Conservation (phyloP, 2,113 vertebrate species). For the Chrysemys picta region DNA sequence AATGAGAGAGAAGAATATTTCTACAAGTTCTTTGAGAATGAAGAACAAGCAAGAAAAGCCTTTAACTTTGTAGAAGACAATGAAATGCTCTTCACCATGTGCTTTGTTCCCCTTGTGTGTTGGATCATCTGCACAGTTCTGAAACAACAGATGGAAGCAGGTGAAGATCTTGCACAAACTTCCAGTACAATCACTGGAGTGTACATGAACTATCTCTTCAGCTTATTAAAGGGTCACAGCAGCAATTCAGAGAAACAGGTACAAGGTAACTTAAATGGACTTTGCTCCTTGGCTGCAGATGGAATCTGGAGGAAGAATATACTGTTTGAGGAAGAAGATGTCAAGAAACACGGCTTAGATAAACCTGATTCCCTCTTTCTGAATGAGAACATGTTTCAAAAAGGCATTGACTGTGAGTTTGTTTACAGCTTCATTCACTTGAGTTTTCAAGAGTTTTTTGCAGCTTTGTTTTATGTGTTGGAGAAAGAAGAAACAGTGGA, state of each 20-base stretch:
- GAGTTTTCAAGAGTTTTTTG: too few relatives aligned
- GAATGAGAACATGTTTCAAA: too few relatives aligned
- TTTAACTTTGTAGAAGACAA: slow-evolving; percentile 50
- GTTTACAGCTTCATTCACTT: too few relatives aligned
- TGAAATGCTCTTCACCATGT: slow-evolving; percentile 29
- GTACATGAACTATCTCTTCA: slow-evolving; percentile 59
- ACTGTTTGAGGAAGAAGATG: slow-evolving; percentile 41
- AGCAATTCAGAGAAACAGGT: background rate
- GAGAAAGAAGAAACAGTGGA: background rate
- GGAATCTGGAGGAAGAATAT: slow-evolving; percentile 56
- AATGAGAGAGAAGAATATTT: slow-evolving; percentile 59
- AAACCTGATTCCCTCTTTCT: background rate
- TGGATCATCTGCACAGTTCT: too few relatives aligned
- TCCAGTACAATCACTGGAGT: slow-evolving; percentile 56
- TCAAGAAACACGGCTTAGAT: slow-evolving; percentile 10
- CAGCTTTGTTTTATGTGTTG: too few relatives aligned
- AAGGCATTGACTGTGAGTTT: too few relatives aligned
- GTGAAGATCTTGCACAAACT: slow-evolving; percentile 6
- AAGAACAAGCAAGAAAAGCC: slow-evolving; percentile 38
- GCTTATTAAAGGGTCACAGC: background rate
- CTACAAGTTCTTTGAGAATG: slow-evolving; percentile 50
- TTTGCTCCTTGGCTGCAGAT: slow-evolving; percentile 39
- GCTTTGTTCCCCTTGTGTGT: too few relatives aligned
- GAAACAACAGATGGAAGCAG: slow-evolving; percentile 55
- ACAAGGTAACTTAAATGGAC: background rate